phyloP scores from a whole-genome alignment of 2,113 vertebrate genomes.

The Peromyscus polionotus region DNA sequence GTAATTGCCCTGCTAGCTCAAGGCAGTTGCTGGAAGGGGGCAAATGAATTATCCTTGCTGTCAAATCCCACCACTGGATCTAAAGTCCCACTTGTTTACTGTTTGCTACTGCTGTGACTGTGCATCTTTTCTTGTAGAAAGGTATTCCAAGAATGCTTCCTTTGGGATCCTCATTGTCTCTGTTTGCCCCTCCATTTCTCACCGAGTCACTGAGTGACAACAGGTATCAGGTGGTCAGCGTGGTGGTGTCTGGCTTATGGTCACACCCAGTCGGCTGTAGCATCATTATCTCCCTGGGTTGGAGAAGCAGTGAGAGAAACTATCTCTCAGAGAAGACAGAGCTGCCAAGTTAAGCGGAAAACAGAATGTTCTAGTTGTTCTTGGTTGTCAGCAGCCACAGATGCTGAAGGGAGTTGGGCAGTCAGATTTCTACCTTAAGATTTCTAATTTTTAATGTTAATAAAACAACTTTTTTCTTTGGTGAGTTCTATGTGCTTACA shows the following conservation, averaged over 20 bases:
- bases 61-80: slow-evolving; percentile 32
- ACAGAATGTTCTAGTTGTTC: neutral
- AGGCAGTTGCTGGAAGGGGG: slow-evolving; percentile 40
- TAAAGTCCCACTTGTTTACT: neutral
- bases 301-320: neutral
- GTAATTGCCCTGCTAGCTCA: neutral
- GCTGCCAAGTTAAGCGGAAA: slow-evolving; percentile 12
- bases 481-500: neutral
- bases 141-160: neutral
- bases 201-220: neutral
- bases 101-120: slow-evolving; percentile 36
- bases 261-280: neutral
- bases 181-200: neutral
- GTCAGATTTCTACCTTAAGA: slow-evolving; percentile 5
- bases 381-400: neutral
- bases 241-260: neutral
- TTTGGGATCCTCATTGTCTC: slow-evolving; percentile 35
- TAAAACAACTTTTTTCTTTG: neutral
- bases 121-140: slow-evolving; percentile 27
- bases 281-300: slow-evolving; percentile 24
- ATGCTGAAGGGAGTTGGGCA: neutral
- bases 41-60: slow-evolving; percentile 51
- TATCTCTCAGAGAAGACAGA: neutral
- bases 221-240: slow-evolving; percentile 29
- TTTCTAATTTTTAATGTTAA: slow-evolving; percentile 16